Conservation (phyloP, 2,888 invertebrate genomes). For the Elmis aenea region DNA sequence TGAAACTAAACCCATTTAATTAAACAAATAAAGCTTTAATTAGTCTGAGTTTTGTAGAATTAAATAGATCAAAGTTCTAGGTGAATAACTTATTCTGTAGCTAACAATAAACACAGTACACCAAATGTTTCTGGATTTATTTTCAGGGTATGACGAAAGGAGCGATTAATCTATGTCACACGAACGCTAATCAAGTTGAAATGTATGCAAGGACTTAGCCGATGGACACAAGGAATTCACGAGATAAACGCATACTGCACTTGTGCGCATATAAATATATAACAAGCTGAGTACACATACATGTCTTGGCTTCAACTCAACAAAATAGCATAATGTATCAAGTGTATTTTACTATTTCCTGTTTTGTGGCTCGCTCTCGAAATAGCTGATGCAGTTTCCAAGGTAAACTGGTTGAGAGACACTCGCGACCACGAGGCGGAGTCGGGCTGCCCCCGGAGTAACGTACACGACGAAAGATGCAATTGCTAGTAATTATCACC, state of each 20-base stretch:
- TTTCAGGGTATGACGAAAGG: too few species aligned
- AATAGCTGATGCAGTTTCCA: conserved; percentile 25
- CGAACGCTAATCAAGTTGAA: neutral
- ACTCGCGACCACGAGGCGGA: conserved; percentile 10
- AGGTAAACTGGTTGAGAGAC: conserved; percentile 16
- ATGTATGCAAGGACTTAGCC: conserved; percentile 8
- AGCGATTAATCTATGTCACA: too few species aligned
- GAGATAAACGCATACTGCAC: conserved; percentile 23
- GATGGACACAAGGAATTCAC: conserved; percentile 17
- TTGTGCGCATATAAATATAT: conserved; percentile 26
- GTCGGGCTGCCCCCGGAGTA: conserved; percentile 13
- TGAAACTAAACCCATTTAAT: too few species aligned
- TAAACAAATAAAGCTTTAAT: too few species aligned
- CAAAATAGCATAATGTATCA: conserved; percentile 28
- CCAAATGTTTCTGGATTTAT: too few species aligned
- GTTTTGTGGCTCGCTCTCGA: conserved; percentile 28
- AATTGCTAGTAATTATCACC: too few species aligned
- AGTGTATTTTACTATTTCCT: conserved; percentile 27
- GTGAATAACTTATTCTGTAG: too few species aligned
- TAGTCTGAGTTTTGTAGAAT: too few species aligned
- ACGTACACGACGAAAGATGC: conserved; percentile 14
- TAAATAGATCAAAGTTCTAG: too few species aligned
- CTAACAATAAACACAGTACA: too few species aligned
- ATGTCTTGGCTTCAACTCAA: conserved; percentile 27
- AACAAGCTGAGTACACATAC: conserved; percentile 20